Evolutionary conservation across 2,113 vertebrate species (phyloP), one percentile per base, ranked within the genome.

Genomic region (Noturus placidus): DNA sequence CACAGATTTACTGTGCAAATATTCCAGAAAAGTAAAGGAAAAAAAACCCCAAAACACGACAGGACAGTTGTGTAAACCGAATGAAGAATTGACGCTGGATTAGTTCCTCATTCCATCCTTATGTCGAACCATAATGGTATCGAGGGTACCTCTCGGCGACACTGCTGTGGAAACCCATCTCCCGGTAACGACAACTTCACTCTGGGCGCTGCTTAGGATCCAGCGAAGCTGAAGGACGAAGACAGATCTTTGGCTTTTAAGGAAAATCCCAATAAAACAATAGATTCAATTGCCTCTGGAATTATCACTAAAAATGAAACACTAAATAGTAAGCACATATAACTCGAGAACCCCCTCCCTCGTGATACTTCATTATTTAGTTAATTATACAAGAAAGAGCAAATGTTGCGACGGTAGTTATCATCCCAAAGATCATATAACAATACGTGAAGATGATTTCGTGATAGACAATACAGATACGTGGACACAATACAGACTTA

Each of bases 151-250:
- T 67, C 72, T 72, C 65, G 46, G 9, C 30, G 65, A 91, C 33
- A 83, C 93, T 91, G 94, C 84, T 93, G 92, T 87, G 94, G 94
- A 91, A 95, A 95, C 46, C 93, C 84, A 3, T 95, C 95, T 94
- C 94, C 95, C 91, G 94, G 94, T 91, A 94, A 50, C 46, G 9
- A 88, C 95, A 94, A 92, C 87, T 95, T 94, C 92, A 95, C 85
- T 94, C 94, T 91, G 94, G 90, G 15, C 92, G 92, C 72, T 92
- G 93, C 86, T 94, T 91, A 35, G 93, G 93, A 65, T 92, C 94
- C 93, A 95, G 94, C 94, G 94, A 93, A 90, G 92, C 95, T 95
- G 63, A 77, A 86, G 84, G 87, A 82, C 78, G 89, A 87, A 46
- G 89, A 30, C 35, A 87, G 27, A 69, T 42, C 35, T 84, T 79